Conservation (phyloP, 2,113 vertebrate genomes). For the Antennarius striatus region DNA sequence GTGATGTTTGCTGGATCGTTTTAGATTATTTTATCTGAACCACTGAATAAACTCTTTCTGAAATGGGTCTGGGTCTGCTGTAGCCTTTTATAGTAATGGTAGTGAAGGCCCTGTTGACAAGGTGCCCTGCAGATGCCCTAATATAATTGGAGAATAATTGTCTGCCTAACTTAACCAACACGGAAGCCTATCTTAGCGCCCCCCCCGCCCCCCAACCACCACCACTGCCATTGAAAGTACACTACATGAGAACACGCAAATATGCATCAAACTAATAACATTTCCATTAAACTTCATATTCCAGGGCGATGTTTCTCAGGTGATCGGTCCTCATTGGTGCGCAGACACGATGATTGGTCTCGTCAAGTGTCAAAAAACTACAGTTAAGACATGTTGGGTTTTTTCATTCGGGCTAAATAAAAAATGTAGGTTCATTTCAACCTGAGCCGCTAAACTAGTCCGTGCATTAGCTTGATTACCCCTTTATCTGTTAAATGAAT, state of each 20-base stretch:
- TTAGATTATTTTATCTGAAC: too few relatives aligned
- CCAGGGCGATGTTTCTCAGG: slow-evolving; percentile 39
- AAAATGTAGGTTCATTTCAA: slow-evolving; percentile 47
- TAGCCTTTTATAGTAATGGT: slow-evolving; percentile 21
- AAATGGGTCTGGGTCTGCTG: not conserved
- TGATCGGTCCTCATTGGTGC: slow-evolving; percentile 48
- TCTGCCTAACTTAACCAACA: slow-evolving; percentile 34
- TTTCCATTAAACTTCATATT: slow-evolving; percentile 57
- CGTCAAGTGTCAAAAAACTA: slow-evolving; percentile 40
- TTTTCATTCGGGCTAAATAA: slow-evolving; percentile 2
- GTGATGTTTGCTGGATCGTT: not conserved
- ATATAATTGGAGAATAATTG: slow-evolving; percentile 59
- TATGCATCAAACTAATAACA: slow-evolving; percentile 30
- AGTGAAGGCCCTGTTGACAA: slow-evolving; percentile 33
- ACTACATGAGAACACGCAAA: slow-evolving; percentile 60
- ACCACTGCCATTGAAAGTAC: slow-evolving; percentile 49
- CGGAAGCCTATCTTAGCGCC: slow-evolving; percentile 13
- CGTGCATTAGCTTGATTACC: slow-evolving; percentile 69
- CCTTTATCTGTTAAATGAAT: slow-evolving; percentile 73
- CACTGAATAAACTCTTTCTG: slow-evolving; percentile 6
- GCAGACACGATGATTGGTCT: slow-evolving; percentile 24
- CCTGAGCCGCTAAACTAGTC: slow-evolving; percentile 31
- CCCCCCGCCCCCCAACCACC: slow-evolving; percentile 44
- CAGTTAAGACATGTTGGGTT: slow-evolving; percentile 22
- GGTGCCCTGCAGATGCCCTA: slow-evolving; percentile 53